Evolutionary conservation across 1,140 invertebrate genomes (phyloP), one percentile per base, ranked within the genome.

Genomic region (Cylas formicarius): DNA sequence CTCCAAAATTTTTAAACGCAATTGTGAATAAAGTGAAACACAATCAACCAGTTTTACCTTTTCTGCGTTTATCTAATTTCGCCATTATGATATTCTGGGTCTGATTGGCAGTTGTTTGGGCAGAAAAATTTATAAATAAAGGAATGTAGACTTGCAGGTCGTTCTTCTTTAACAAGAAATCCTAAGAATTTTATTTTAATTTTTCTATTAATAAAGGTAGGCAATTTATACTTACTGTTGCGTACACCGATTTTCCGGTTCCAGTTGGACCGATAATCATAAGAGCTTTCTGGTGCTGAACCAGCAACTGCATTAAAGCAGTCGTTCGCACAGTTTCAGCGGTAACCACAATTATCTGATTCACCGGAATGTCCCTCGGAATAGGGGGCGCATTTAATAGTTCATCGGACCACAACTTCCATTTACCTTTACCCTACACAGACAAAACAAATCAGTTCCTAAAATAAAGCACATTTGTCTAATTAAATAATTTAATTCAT

Each of bases 41-140:
- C 13, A 40, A 8, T 18, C 17, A 14, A 23, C 10, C 24, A 22
- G 21, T 2, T 7, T 45, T 47, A 72, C 77, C 91, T 75, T 95
- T 95, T 42, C 89, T 76, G 44, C 92, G 74, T 65, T 92, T 95
- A 63, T 96, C 91, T 38, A 97, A 67, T 67, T 94, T 95, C 10
- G 80, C 82, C 90, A 96, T 94, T 32, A 97, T 90, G 32, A 95
- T 90, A 60, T 94, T 88, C 70, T 96, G 92, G 0, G 89, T 93
- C 66, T 90, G 86, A 70, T 88, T 92, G 9, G 91, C 88, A 17
- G 84, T 86, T 0, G 92, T 95, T 72, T 95, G 89, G 0, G 90
- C 90, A 1, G 91, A 95, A 66, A 96, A 96, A 56, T 86, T 92
- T 48, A 96, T 82, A 43, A 92, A 81, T 3, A 91, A 61, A 0